A percentile compares a stretch with the other conserved stretches of the same genome.
Evolutionary conservation across 2,888 invertebrate genomes (phyloP).

Genomic region (Melitaea athalia): DNA sequence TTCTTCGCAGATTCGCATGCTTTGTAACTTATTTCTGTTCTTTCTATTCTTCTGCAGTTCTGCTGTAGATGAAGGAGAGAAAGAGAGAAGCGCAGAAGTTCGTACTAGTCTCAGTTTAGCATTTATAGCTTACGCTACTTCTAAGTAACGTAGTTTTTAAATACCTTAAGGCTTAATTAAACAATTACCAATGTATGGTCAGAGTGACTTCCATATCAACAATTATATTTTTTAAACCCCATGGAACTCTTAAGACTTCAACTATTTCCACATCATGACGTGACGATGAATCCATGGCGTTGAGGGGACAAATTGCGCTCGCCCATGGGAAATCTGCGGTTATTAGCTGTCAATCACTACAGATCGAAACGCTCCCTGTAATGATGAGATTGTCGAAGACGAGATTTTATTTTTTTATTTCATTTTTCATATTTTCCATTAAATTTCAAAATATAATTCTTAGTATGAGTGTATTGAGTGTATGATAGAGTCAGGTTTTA

Average conservation of each 20-base stretch:
- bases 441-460: background rate
- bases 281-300: slow-evolving; percentile 29
- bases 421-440: background rate
- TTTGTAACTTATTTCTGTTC: no score
- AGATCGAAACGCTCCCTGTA: slow-evolving; percentile 38
- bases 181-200: no score
- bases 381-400: slow-evolving; percentile 25
- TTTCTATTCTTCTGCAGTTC: no score
- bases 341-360: slow-evolving; percentile 76
- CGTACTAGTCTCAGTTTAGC: no score
- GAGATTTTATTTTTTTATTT: slow-evolving; percentile 29
- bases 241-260: slow-evolving; percentile 22
- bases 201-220: no score
- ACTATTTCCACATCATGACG: slow-evolving; percentile 24
- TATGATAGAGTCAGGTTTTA: no score
- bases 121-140: no score
- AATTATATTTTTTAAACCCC: background rate
- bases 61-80: no score
- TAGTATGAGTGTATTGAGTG: background rate
- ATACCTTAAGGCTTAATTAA: no score
- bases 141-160: no score
- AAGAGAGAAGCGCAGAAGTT: no score
- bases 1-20: no score
- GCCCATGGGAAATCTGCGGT: slow-evolving; percentile 72
- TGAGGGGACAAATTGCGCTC: slow-evolving; percentile 62